A percentile compares a stretch with the other conserved stretches of the same genome.
Evolutionary conservation across 2,113 vertebrate species (phyloP).

Genomic region (Proteles cristata): DNA sequence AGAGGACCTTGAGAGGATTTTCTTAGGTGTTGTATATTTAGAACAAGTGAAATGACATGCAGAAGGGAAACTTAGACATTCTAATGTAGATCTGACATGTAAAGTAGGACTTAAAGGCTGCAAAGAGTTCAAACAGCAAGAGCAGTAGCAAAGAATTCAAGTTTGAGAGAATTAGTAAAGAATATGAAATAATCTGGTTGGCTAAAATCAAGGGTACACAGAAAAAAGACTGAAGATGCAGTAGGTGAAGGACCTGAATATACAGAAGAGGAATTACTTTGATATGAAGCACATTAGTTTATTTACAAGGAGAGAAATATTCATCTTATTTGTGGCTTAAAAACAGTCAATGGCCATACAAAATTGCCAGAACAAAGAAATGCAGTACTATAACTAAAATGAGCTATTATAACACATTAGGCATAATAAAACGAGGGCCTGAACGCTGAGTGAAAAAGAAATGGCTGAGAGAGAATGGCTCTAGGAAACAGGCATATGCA

Average conservation of each 20-base stretch:
- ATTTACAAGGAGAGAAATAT: neutral
- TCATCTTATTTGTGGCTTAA: neutral
- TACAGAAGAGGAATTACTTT: neutral
- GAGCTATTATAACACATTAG: neutral
- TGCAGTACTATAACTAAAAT: neutral
- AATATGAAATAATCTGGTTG: neutral
- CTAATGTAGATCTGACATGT: neutral
- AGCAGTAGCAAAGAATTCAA: neutral
- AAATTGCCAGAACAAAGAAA: neutral
- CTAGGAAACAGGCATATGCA: neutral
- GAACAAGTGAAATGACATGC: neutral
- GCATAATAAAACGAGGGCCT: neutral
- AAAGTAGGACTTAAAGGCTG: neutral
- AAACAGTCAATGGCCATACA: neutral
- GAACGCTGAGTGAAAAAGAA: neutral
- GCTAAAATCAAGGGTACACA: neutral
- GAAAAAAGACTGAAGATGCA: slow-evolving; percentile 9
- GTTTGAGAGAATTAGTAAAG: neutral
- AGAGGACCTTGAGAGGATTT: neutral
- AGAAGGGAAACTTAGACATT: neutral
- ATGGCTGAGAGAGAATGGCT: neutral
- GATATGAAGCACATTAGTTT: neutral
- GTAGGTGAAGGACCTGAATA: neutral
- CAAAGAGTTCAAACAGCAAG: neutral
- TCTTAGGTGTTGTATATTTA: neutral